These are phyloP conservation scores for Megalonaias nervosa DNA, from an alignment of 1,140 invertebrate genomes.

Conservation along the genomic window DNA sequence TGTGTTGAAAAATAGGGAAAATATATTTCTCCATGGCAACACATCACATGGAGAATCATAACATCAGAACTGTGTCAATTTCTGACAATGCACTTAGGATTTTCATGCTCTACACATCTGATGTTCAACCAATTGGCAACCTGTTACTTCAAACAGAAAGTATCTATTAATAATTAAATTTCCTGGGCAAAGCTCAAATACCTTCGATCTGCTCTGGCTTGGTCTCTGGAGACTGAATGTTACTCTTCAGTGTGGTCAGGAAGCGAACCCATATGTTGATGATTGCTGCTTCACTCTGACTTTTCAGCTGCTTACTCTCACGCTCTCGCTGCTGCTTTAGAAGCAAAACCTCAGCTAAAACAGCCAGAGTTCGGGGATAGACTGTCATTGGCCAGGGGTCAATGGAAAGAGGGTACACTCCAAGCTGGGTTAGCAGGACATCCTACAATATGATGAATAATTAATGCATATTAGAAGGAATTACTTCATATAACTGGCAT, in stretches of 20 bases:
- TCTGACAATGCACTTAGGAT: no score
- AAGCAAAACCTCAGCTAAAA: slow-evolving; percentile 82
- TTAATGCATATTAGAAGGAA: no score
- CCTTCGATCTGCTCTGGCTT: slow-evolving; percentile 61
- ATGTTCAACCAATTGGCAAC: no score
- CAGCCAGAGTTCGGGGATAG: slow-evolving; percentile 87
- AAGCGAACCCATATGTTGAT: slow-evolving; percentile 92
- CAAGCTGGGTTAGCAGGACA: slow-evolving; percentile 82
- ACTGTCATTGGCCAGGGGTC: slow-evolving; percentile 85
- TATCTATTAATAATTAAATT: no score
- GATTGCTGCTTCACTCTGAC: slow-evolving; percentile 81
- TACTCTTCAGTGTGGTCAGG: slow-evolving; percentile 88
- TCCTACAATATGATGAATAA: slow-evolving; percentile 64
- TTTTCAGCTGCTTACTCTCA: slow-evolving; percentile 52
- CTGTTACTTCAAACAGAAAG: no score
- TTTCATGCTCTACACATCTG: no score
- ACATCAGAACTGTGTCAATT: no score
- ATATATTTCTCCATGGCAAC: no score
- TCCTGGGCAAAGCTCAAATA: slow-evolving; percentile 21
- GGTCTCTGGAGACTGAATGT: slow-evolving; percentile 74
- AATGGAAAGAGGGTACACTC: slow-evolving; percentile 82
- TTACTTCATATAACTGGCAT: no score
- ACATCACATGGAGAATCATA: no score
- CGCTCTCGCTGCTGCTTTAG: slow-evolving; percentile 88
- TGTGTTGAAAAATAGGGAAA: no score